phyloP scores from a whole-genome alignment of 1,140 invertebrate genomes.

The Nylanderia fulva region DNA sequence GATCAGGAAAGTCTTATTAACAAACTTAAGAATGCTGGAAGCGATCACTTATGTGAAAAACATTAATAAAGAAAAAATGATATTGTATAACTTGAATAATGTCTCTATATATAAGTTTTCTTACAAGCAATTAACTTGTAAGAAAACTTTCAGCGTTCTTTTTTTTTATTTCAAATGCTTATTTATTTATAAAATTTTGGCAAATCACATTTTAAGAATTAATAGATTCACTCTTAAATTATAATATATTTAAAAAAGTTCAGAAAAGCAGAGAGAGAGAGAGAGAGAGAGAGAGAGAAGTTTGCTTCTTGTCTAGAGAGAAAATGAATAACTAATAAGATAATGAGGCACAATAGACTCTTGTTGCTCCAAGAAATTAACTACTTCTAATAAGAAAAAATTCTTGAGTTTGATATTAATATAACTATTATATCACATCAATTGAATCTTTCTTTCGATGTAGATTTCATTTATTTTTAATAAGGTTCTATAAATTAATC shows the following conservation, averaged over 20 bases:
- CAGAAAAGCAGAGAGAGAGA: not conserved
- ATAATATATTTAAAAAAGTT: not conserved
- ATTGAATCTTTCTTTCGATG: not conserved
- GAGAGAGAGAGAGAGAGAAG: not conserved
- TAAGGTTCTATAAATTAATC: conserved; percentile 21
- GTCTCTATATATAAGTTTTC: not conserved
- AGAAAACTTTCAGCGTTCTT: not conserved
- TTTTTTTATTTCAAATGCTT: not conserved
- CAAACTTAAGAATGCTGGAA: not conserved
- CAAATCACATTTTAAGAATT: not conserved
- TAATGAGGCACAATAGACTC: not conserved
- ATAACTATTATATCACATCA: not conserved
- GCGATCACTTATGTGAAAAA: not conserved
- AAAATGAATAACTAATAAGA: not conserved
- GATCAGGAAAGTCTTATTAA: not conserved
- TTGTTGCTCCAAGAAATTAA: not conserved
- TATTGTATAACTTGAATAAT: not conserved
- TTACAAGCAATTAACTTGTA: not conserved
- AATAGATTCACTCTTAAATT: conserved; percentile 2
- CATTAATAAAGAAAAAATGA: not conserved
- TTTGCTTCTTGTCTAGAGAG: not conserved
- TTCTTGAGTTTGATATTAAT: conserved; percentile 18
- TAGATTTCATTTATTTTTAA: not conserved
- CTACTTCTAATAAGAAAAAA: not conserved
- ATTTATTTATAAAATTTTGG: conserved; percentile 1